phyloP scores from a whole-genome alignment of 2,888 invertebrate species.

The Portevinia maculata region DNA sequence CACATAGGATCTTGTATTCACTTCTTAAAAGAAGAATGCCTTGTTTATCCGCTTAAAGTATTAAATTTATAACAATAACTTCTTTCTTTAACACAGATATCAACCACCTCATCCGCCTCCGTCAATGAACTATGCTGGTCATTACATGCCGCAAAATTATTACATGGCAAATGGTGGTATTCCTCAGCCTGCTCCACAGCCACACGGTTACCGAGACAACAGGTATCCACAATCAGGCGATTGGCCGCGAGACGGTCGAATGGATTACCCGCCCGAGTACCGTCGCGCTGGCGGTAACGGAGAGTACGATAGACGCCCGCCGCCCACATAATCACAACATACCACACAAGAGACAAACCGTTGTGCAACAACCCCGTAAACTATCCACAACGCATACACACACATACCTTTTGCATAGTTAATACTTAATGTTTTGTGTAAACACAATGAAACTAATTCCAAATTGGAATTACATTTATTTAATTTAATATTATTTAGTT shows the following conservation, averaged over 20 bases:
- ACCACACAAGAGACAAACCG: neutral
- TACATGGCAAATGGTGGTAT: conserved; percentile 82
- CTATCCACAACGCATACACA: conserved; percentile 1
- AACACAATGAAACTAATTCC: conserved; percentile 52
- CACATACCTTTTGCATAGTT: conserved; percentile 65
- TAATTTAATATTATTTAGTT: conserved; percentile 63
- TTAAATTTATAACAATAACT: neutral
- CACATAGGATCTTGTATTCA: no score
- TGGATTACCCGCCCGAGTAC: conserved; percentile 84
- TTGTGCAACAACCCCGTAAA: neutral
- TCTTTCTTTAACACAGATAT: conserved; percentile 77
- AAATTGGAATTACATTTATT: conserved; percentile 63
- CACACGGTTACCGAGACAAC: conserved; percentile 83
- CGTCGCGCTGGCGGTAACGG: conserved; percentile 82
- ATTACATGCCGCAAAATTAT: conserved; percentile 82
- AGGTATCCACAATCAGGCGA: conserved; percentile 82
- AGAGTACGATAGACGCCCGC: conserved; percentile 80
- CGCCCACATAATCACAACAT: conserved; percentile 76
- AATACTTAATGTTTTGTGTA: conserved; percentile 66
- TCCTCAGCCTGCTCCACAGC: conserved; percentile 78
- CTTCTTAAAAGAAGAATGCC: neutral
- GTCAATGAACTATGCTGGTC: conserved; percentile 78
- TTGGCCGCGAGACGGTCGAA: conserved; percentile 79
- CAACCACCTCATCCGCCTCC: conserved; percentile 78
- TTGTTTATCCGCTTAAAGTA: neutral